Evolutionary conservation across 2,888 invertebrate species (phyloP).

Genomic region (Emmelina monodactyla): DNA sequence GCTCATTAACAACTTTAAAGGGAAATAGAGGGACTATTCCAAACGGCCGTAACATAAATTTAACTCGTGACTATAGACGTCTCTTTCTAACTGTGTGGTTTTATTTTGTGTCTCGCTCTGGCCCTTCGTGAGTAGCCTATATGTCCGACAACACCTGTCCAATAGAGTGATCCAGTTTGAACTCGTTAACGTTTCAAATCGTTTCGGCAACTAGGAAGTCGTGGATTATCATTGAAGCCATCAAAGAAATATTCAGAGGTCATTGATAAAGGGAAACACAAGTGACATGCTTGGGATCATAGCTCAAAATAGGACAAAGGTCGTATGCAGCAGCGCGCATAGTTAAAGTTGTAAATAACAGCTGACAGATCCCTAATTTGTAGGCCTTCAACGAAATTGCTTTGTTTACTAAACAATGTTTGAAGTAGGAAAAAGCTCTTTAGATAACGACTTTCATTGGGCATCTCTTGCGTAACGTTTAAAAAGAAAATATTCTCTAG

Average conservation of each 20-base stretch:
- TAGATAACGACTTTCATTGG: slow-evolving; percentile 25
- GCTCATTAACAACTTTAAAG: slow-evolving; percentile 21
- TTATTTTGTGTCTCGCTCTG: slow-evolving; percentile 23
- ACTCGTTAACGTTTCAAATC: slow-evolving; percentile 3
- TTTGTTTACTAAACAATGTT: slow-evolving; percentile 28
- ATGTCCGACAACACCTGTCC: slow-evolving; percentile 51
- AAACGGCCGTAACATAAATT: slow-evolving; percentile 38
- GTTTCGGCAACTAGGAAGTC: slow-evolving; percentile 32
- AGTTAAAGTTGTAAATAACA: too few relatives aligned
- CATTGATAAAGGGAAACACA: too few relatives aligned
- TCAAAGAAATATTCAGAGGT: too few relatives aligned
- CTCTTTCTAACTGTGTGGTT: slow-evolving; percentile 30
- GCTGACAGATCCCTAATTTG: too few relatives aligned
- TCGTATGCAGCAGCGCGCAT: too few relatives aligned
- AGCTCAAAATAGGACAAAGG: too few relatives aligned
- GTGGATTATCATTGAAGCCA: too few relatives aligned
- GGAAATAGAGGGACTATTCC: slow-evolving; percentile 33
- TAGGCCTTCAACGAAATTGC: too few relatives aligned
- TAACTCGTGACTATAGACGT: slow-evolving; percentile 27
- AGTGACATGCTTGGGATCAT: too few relatives aligned
- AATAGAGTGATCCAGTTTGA: slow-evolving; percentile 10
- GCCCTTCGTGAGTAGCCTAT: slow-evolving; percentile 37
- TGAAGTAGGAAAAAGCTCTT: slow-evolving; percentile 39
- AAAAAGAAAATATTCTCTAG: too few relatives aligned
- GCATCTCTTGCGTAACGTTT: slow-evolving; percentile 29